These are phyloP conservation scores for Ifrita kowaldi DNA, from an alignment of 2,113 vertebrate genomes.

Conservation along the genomic window DNA sequence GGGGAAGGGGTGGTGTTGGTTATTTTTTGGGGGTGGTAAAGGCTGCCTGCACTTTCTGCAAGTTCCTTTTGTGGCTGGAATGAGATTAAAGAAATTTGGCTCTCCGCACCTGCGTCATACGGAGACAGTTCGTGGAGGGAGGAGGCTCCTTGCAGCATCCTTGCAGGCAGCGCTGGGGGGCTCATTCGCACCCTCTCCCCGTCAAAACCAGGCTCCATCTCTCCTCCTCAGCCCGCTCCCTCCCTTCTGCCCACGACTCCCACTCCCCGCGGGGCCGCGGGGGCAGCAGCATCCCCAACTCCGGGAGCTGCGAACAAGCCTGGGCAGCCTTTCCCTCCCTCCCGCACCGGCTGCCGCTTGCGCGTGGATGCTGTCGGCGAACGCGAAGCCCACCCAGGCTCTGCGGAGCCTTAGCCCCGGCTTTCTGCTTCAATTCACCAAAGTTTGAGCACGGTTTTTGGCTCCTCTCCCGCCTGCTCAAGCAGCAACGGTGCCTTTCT, in stretches of 20 bases:
- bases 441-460: background rate
- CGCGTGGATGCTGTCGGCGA: background rate
- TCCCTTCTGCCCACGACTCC: background rate
- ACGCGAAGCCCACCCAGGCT: background rate
- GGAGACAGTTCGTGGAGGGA: background rate
- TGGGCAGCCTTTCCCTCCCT: background rate
- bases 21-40: background rate
- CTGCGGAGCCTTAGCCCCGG: background rate
- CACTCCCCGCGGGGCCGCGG: background rate
- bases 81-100: conserved; percentile 14
- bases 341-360: background rate
- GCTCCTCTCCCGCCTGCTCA: background rate
- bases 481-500: background rate
- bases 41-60: background rate
- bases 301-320: background rate
- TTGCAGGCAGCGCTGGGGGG: background rate
- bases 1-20: background rate
- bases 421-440: background rate
- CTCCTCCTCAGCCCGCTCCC: background rate
- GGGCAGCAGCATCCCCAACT: background rate
- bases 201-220: background rate
- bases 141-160: conserved; percentile 9
- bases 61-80: conserved; percentile 20
- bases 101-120: background rate
- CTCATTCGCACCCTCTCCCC: background rate